These are phyloP conservation scores for Dicyrtomina minuta DNA, from an alignment of 2,888 invertebrate species.

Conservation along the genomic window DNA sequence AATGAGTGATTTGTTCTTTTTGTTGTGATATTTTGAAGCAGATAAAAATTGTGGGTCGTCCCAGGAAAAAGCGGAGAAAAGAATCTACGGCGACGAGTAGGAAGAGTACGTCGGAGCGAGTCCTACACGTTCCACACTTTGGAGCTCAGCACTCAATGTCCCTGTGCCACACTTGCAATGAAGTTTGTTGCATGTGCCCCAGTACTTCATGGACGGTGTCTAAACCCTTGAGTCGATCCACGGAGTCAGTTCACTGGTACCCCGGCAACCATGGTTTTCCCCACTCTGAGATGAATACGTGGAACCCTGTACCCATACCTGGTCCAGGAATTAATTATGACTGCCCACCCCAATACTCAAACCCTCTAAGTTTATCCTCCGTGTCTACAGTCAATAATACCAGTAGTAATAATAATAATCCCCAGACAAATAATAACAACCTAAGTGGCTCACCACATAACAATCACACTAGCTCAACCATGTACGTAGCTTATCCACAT, in stretches of 20 bases:
- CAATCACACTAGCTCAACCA: conserved; percentile 25
- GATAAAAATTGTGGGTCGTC: conserved; percentile 30
- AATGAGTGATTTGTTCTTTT: too few species aligned
- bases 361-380: conserved; percentile 4
- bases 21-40: too few species aligned
- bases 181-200: conserved; percentile 24
- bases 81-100: not conserved
- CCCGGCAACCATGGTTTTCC: conserved; percentile 10
- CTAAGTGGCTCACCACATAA: conserved; percentile 28
- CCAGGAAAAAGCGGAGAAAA: conserved; percentile 29
- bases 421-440: not conserved
- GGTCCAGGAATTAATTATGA: conserved; percentile 6
- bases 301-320: not conserved
- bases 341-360: conserved; percentile 1
- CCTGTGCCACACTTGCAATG: conserved; percentile 19
- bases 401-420: conserved; percentile 4
- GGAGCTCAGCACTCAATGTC: not conserved
- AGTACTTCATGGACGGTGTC: conserved; percentile 12
- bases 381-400: conserved; percentile 15
- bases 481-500: conserved; percentile 24
- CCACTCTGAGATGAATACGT: not conserved
- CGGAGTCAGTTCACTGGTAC: conserved; percentile 20
- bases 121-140: conserved; percentile 3
- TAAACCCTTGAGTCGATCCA: not conserved
- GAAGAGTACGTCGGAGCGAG: not conserved